Evolutionary conservation across 2,888 invertebrate species (phyloP).

Genomic region (Malacosoma neustria): DNA sequence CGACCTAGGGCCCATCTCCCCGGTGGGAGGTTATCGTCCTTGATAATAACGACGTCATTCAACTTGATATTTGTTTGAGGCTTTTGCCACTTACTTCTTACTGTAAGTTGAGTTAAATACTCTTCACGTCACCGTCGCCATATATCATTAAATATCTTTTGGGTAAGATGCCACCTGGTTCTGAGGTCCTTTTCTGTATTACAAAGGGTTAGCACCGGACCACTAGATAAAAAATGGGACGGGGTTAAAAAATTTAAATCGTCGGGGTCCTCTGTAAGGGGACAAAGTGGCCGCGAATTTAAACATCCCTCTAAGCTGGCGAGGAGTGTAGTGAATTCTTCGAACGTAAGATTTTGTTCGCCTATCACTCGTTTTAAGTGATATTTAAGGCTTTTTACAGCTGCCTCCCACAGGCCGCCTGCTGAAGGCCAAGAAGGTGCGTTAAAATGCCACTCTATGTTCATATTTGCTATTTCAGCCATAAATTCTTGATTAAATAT

Average conservation of each 20-base stretch:
- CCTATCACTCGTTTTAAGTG: constrained; percentile 9
- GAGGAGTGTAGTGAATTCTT: background rate
- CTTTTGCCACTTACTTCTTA: too few relatives aligned
- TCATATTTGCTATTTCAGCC: constrained; percentile 2
- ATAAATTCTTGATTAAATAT: background rate
- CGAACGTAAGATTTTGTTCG: background rate
- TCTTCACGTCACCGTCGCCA: background rate
- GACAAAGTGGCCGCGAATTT: background rate
- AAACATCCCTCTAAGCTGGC: background rate
- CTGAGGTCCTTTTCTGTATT: background rate
- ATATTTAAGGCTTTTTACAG: constrained; percentile 14
- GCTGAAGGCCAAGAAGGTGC: constrained; percentile 13
- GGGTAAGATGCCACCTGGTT: background rate
- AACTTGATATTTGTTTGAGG: too few relatives aligned
- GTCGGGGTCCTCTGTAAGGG: background rate
- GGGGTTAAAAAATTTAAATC: constrained; percentile 4
- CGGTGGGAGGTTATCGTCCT: constrained; percentile 8
- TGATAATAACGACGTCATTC: too few relatives aligned
- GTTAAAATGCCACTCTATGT: constrained; percentile 19
- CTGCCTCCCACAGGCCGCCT: constrained; percentile 18
- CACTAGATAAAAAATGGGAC: constrained; percentile 1
- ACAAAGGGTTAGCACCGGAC: background rate
- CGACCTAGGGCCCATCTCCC: constrained; percentile 10
- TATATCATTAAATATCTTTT: too few relatives aligned
- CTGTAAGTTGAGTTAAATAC: too few relatives aligned